Percentiles rank a stretch among this genome's conserved stretches.
phyloP scores from a whole-genome alignment of 1,140 invertebrate species.

The Formica selysi region DNA sequence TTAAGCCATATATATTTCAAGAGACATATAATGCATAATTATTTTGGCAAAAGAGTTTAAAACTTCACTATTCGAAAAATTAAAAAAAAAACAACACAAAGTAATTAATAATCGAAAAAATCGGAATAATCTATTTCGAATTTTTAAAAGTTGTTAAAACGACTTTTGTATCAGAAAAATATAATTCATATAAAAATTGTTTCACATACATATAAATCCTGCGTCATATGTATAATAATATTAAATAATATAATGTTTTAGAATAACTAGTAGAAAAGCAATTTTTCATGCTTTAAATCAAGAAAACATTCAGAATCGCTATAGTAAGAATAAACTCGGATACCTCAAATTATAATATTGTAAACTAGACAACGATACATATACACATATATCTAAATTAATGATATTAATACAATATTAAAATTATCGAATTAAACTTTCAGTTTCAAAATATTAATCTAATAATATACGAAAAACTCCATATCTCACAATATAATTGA shows the following conservation, averaged over 20 bases:
- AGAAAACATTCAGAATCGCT: neutral
- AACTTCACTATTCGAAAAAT: neutral
- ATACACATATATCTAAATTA: neutral
- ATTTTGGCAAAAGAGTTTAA: neutral
- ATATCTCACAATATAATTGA: neutral
- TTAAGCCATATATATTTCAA: neutral
- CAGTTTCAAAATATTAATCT: neutral
- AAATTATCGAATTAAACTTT: conserved; percentile 13
- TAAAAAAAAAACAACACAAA: neutral
- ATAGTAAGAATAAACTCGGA: neutral
- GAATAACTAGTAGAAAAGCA: neutral
- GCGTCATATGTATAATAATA: neutral
- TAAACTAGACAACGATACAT: neutral
- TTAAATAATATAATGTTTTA: neutral
- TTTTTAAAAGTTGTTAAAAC: neutral
- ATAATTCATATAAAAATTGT: neutral
- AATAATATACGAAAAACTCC: neutral
- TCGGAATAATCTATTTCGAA: too few species aligned
- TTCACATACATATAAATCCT: neutral
- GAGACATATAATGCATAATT: neutral
- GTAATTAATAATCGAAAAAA: neutral
- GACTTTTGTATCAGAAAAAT: neutral
- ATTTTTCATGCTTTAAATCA: neutral
- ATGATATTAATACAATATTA: neutral
- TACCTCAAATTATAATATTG: neutral